A percentile compares a stretch with the other conserved stretches of the same genome.
Conservation (phyloP, 2,888 invertebrate genomes). For the Amphimallon solstitiale region DNA sequence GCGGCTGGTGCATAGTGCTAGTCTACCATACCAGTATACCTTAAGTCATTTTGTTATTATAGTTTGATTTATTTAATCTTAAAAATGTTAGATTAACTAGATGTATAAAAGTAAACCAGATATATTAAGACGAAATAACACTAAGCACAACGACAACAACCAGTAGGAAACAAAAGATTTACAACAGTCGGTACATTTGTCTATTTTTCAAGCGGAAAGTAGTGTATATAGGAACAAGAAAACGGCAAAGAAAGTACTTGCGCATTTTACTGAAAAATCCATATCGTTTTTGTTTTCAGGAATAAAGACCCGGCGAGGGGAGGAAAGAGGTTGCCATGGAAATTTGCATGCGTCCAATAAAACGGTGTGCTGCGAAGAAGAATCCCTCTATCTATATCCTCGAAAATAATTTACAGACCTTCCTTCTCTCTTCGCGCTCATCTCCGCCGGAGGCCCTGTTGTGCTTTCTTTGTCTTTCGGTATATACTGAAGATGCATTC, state of each 20-base stretch:
- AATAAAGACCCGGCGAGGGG: constrained; percentile 57
- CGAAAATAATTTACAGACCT: constrained; percentile 33
- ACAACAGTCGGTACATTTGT: background rate
- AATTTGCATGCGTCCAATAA: constrained; percentile 63
- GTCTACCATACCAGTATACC: too few relatives aligned
- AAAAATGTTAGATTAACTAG: too few relatives aligned
- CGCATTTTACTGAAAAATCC: constrained; percentile 60
- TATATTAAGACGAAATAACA: too few relatives aligned
- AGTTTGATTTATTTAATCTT: too few relatives aligned
- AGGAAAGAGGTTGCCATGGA: constrained; percentile 60
- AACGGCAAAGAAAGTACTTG: constrained; percentile 47
- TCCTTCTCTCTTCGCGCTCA: background rate
- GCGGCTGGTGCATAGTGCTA: too few relatives aligned
- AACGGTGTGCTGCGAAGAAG: constrained; percentile 47
- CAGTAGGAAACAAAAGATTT: background rate
- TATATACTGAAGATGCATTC: too few relatives aligned
- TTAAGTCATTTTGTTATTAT: too few relatives aligned
- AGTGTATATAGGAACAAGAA: constrained; percentile 45
- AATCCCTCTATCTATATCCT: constrained; percentile 37
- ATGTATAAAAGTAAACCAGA: too few relatives aligned
- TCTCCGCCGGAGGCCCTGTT: background rate
- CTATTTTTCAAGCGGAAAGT: constrained; percentile 30
- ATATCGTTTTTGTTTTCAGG: constrained; percentile 62
- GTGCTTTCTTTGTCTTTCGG: constrained; percentile 3
- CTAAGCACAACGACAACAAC: too few relatives aligned